Base-by-base conservation (phyloP, 2,113 vertebrate genomes). In the Aleadryas rufinucha region DNA sequence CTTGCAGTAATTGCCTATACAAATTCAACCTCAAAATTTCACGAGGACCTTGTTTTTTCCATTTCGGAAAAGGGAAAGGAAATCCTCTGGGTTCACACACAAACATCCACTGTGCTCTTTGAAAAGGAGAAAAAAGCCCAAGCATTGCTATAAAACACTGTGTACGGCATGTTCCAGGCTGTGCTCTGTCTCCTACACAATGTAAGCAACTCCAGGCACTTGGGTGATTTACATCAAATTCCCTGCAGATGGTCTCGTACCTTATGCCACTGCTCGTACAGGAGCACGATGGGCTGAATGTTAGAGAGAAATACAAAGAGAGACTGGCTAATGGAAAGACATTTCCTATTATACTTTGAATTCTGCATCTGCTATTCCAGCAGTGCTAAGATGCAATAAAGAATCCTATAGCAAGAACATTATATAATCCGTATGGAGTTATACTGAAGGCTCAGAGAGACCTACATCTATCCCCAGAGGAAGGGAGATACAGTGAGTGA, bases 401-500 rank as follows among this genome's bases (percentile, higher is more conserved):
- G 77, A 60, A 84, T 72, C 82, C 70, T 54, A 61, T 4, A 64
- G 60, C 1, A 9, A 89, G 53, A 81, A 44, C 77, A 56, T 89
- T 69, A 49, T 39, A 78, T 61, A 89, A 78, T 49, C 74, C 13
- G 0, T 50, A 30, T 27, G 33, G 92, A 86, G 71, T 74, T 63
- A 41, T 47, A 63, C 56, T 65, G 60, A 83, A 78, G 90, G 87
- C 80, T 84, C 39, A 75, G 65, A 50, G 85, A 77, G 50, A 87
- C 44, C 81, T 68, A 16, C 10, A 1, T 61, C 37, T 75, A 22
- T 75, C 69, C 60, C 75, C 74, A 59, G 57, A 87, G 92, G 54
- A 92, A 83, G 41, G 80, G 45, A 90, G 72, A 85, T 57, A 94
- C 66, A 91, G 86, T 15, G 37, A 80, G 60, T 87, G 95, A 96